A percentile compares a stretch with the other conserved stretches of the same genome.
phyloP scores from a whole-genome alignment of 2,888 invertebrate species.

The Drosophila borborema region DNA sequence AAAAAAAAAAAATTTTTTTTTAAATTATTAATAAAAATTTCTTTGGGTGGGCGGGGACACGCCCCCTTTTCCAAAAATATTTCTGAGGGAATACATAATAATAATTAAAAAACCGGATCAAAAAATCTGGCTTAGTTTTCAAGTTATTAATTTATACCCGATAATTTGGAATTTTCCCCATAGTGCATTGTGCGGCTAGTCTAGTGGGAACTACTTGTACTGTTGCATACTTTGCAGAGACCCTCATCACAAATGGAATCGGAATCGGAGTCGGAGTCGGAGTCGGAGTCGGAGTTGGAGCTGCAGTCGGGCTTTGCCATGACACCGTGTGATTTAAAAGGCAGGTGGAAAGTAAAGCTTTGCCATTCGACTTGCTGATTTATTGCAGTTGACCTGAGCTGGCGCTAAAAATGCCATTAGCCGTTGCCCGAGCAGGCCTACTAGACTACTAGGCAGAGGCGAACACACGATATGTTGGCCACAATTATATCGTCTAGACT shows the following conservation, averaged over 20 bases:
- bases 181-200: constrained; percentile 41
- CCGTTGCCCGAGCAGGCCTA: background rate
- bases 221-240: constrained; percentile 53
- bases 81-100: no score
- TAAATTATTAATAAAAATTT: no score
- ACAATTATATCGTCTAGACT: constrained; percentile 75
- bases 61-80: no score
- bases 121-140: no score
- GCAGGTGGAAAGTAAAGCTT: constrained; percentile 64
- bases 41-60: no score
- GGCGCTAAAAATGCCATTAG: constrained; percentile 68
- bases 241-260: constrained; percentile 66
- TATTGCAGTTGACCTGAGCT: constrained; percentile 68
- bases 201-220: constrained; percentile 36
- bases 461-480: constrained; percentile 47
- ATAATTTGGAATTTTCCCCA: no score
- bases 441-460: constrained; percentile 2
- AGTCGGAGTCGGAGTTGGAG: constrained; percentile 8
- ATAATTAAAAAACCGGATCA: no score
- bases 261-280: constrained; percentile 7
- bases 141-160: no score
- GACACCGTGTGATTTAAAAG: constrained; percentile 79
- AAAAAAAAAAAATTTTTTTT: no score
- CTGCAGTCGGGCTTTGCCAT: constrained; percentile 29
- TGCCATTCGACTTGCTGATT: constrained; percentile 61